Percentiles rank a stretch among this genome's conserved stretches.
These are phyloP conservation scores for Paradoxurus hermaphroditus DNA, from an alignment of 2,113 vertebrate species.

Conservation along the genomic window DNA sequence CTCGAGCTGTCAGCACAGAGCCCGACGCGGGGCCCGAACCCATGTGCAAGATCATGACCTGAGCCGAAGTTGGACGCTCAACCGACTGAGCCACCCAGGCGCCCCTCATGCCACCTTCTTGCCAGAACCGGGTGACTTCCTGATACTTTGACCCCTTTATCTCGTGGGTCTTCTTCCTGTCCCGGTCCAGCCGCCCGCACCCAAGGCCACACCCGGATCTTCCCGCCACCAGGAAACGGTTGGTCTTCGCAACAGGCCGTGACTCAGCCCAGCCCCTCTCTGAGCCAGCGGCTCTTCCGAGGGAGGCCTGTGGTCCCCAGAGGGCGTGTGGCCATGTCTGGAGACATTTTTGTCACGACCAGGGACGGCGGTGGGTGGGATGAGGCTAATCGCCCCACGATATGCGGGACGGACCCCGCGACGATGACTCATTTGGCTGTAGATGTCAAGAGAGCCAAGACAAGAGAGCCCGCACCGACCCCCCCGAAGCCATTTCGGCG, in stretches of 20 bases:
- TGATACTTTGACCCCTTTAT: background rate
- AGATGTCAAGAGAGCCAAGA: background rate
- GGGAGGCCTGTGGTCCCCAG: background rate
- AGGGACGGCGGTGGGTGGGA: too few species aligned
- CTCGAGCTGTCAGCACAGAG: too few species aligned
- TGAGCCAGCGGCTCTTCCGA: background rate
- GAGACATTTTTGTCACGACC: background rate
- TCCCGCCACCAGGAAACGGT: background rate
- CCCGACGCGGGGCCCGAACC: too few species aligned
- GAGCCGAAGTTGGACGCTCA: too few species aligned
- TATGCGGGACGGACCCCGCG: accelerated
- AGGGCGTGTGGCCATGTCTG: background rate
- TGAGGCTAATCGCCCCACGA: background rate
- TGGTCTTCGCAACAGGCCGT: background rate
- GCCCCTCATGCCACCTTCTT: background rate
- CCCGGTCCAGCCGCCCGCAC: background rate
- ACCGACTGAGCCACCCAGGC: too few species aligned
- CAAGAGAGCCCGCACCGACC: background rate
- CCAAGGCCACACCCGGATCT: background rate
- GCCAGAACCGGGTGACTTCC: background rate
- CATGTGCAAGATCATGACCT: too few species aligned
- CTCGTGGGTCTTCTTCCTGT: background rate
- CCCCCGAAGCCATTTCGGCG: background rate
- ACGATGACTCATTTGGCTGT: background rate
- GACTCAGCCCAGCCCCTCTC: background rate